A percentile compares a stretch with the other conserved stretches of the same genome.
Evolutionary conservation across 2,113 vertebrate genomes (phyloP).

Genomic region (Macrotis lagotis): DNA sequence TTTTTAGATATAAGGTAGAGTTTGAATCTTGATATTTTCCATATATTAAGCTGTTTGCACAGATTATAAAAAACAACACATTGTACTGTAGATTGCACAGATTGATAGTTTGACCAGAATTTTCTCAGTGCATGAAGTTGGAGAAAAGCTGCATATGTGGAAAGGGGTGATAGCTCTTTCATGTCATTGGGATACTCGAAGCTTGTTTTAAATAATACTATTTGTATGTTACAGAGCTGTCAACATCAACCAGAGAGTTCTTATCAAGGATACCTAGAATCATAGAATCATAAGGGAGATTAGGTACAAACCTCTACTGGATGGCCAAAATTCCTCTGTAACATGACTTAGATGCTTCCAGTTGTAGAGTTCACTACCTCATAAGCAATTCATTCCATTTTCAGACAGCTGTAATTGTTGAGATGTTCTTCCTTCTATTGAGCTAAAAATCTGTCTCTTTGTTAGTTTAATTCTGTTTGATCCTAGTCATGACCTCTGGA

Average conservation of each 20-base stretch:
- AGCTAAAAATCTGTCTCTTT: neutral
- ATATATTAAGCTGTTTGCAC: constrained; percentile 2
- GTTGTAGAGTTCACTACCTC: neutral
- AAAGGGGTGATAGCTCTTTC: constrained; percentile 3
- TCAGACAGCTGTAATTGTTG: neutral
- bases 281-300: neutral
- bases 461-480: neutral
- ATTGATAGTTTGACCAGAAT: neutral
- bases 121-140: neutral
- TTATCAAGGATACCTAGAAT: neutral
- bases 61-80: neutral
- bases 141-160: neutral
- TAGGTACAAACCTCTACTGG: neutral
- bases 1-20: constrained; percentile 64
- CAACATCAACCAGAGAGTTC: neutral
- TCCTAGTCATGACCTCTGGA: neutral
- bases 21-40: constrained; percentile 70
- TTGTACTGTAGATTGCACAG: neutral
- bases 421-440: neutral
- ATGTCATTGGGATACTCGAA: neutral
- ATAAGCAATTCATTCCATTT: neutral
- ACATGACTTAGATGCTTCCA: neutral
- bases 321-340: neutral
- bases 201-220: constrained; percentile 44
- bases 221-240: neutral